Percentiles rank a stretch among this genome's conserved stretches.
Evolutionary conservation across 2,113 vertebrate species (phyloP).

Genomic region (Leucoraja erinaceus): DNA sequence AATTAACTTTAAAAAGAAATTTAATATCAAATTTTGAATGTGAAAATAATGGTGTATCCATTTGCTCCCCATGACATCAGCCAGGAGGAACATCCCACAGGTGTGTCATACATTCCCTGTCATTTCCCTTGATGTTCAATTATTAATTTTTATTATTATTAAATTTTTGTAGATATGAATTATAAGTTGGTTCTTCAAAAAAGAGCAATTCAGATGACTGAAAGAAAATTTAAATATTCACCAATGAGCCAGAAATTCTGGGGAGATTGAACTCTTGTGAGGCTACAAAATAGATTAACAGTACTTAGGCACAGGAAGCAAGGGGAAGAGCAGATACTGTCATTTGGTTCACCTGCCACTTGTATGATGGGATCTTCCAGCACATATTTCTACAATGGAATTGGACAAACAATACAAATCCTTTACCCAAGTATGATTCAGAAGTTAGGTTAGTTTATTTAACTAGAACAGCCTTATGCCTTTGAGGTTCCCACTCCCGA

Average conservation of each 20-base stretch:
- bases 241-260: not conserved
- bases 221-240: constrained; percentile 18
- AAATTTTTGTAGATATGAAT: constrained; percentile 30
- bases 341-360: not conserved
- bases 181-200: constrained; percentile 3
- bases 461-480: not conserved
- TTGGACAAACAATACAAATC: not conserved
- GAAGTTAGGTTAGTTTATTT: not conserved
- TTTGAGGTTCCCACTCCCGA: not conserved
- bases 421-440: not conserved
- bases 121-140: constrained; percentile 28
- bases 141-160: constrained; percentile 39
- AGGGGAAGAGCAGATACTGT: not conserved
- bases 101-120: constrained; percentile 33
- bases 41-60: constrained; percentile 1
- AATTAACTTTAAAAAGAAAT: constrained; percentile 31
- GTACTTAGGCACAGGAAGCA: not conserved
- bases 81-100: constrained; percentile 1
- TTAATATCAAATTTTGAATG: constrained; percentile 30
- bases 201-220: constrained; percentile 22
- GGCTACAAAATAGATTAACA: not conserved
- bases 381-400: not conserved
- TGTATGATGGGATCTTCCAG: not conserved
- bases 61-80: not conserved
- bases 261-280: not conserved